A percentile compares a stretch with the other conserved stretches of the same genome.
Conservation (phyloP, 1,140 invertebrate species). For the Oryzaephilus surinamensis region DNA sequence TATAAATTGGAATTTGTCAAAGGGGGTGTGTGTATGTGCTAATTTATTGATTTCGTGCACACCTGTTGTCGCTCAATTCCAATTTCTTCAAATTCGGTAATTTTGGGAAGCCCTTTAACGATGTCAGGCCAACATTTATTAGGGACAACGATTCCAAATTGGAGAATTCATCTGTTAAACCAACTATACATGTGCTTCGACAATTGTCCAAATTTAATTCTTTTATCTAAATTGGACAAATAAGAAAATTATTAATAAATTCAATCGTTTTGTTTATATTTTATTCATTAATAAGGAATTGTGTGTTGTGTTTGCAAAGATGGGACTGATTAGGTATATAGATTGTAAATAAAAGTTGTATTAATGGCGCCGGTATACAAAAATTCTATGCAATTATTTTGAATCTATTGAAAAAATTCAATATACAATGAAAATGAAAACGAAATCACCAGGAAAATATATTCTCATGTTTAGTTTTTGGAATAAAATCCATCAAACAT, state of each 20-base stretch:
- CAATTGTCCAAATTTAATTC: slow-evolving; percentile 95
- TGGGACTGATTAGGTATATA: no score
- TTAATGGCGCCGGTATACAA: no score
- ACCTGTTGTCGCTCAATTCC: slow-evolving; percentile 63
- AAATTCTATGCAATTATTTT: no score
- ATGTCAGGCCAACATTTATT: slow-evolving; percentile 92
- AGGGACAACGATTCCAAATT: slow-evolving; percentile 84
- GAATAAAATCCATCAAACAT: no score
- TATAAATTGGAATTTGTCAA: no score
- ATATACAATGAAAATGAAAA: no score
- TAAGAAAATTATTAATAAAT: slow-evolving; percentile 2
- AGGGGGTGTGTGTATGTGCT: no score
- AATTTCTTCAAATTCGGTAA: slow-evolving; percentile 78
- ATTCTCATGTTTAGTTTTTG: no score
- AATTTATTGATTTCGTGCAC: slow-evolving; percentile 11
- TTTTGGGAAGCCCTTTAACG: slow-evolving; percentile 88
- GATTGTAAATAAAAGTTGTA: no score
- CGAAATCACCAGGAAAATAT: no score
- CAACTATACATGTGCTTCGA: slow-evolving; percentile 82
- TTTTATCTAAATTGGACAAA: slow-evolving; percentile 66
- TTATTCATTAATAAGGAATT: neutral
- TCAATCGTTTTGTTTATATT: no score
- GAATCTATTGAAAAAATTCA: no score
- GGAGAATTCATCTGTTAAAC: slow-evolving; percentile 83
- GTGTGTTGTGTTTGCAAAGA: neutral